These are phyloP conservation scores for Sebastes trivittatus DNA, from an alignment of 2,797 vertebrate genomes.

Conservation along the genomic window DNA sequence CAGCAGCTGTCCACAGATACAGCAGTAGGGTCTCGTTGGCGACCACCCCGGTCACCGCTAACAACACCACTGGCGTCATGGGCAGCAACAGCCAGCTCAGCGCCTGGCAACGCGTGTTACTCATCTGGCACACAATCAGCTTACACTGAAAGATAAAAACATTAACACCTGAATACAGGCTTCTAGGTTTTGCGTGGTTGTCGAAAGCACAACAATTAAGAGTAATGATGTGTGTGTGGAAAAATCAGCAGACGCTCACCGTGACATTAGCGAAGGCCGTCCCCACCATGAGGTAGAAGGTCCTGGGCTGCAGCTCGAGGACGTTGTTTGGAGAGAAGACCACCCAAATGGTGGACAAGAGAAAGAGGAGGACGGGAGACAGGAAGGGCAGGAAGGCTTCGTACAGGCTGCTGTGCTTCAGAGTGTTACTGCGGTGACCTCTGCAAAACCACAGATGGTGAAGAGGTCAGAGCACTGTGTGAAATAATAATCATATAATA, in stretches of 20 bases:
- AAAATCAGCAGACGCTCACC: constrained; percentile 77
- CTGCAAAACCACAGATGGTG: constrained; percentile 66
- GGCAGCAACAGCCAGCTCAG: constrained; percentile 92
- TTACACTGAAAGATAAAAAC: constrained; percentile 85
- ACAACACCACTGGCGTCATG: constrained; percentile 81
- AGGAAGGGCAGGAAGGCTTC: constrained; percentile 93
- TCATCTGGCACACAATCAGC: constrained; percentile 99
- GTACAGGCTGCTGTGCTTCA: constrained; percentile 92
- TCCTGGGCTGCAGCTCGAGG: constrained; percentile 89
- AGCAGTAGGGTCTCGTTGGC: constrained; percentile 85
- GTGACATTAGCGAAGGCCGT: constrained; percentile 96
- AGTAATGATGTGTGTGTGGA: neutral
- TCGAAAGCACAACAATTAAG: neutral
- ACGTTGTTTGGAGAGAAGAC: constrained; percentile 86
- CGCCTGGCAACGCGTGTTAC: constrained; percentile 92
- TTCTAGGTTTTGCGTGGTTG: neutral
- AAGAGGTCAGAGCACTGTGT: neutral
- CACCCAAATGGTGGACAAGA: constrained; percentile 90
- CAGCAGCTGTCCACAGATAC: constrained; percentile 81
- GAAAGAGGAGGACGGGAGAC: constrained; percentile 91
- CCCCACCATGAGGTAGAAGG: constrained; percentile 97
- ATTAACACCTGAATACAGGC: neutral
- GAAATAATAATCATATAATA: neutral
- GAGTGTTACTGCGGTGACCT: constrained; percentile 85
- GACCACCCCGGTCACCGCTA: constrained; percentile 75